Percentiles rank a stretch among this genome's conserved stretches.
phyloP scores from a whole-genome alignment of 2,888 invertebrate species.

The Gibbula magus region DNA sequence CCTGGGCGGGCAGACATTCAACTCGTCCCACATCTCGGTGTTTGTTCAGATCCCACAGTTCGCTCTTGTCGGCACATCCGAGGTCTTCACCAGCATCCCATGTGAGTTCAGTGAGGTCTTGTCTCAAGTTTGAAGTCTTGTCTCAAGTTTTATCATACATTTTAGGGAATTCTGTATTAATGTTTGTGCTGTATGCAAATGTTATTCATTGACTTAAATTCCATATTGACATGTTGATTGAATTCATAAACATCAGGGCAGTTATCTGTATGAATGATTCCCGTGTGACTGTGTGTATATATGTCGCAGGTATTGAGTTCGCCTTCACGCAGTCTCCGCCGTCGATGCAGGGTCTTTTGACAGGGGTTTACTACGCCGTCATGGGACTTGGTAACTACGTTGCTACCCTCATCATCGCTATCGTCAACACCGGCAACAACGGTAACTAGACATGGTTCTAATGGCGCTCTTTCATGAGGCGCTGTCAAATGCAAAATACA shows the following conservation, averaged over 20 bases:
- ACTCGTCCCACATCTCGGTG: slow-evolving; percentile 61
- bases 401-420: slow-evolving; percentile 59
- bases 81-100: slow-evolving; percentile 67
- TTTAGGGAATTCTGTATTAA: too few species aligned
- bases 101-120: slow-evolving; percentile 43
- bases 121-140: too few species aligned
- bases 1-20: slow-evolving; percentile 57
- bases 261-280: neutral
- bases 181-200: too few species aligned
- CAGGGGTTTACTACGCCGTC: slow-evolving; percentile 67
- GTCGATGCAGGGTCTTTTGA: slow-evolving; percentile 67
- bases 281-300: neutral
- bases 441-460: neutral
- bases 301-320: slow-evolving; percentile 65
- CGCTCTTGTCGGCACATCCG: slow-evolving; percentile 66
- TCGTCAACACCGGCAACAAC: slow-evolving; percentile 55
- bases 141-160: too few species aligned
- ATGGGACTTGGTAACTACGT: slow-evolving; percentile 67
- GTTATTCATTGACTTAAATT: too few species aligned
- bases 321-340: slow-evolving; percentile 69
- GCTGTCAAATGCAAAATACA: too few species aligned
- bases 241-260: too few species aligned
- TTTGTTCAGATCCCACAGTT: slow-evolving; percentile 68
- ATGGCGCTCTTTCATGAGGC: too few species aligned
- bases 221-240: too few species aligned